These are phyloP conservation scores for Glaucidium brasilianum DNA, from an alignment of 2,113 vertebrate species.

Conservation along the genomic window DNA sequence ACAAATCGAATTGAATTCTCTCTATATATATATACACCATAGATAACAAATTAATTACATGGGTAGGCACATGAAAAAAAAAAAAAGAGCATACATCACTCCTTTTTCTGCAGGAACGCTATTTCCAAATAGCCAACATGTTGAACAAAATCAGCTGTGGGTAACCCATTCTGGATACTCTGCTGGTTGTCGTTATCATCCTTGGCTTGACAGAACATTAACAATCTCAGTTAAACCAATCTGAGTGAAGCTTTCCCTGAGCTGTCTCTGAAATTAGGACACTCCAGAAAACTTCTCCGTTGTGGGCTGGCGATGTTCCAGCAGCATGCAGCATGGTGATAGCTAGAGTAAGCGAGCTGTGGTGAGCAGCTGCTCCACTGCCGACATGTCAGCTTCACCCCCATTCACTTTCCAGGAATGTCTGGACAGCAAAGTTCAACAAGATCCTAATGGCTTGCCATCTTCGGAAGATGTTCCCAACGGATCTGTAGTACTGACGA, in stretches of 20 bases:
- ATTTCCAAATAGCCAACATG: background rate
- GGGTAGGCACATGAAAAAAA: background rate
- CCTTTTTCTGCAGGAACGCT: background rate
- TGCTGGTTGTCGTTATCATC: background rate
- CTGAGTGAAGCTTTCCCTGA: background rate
- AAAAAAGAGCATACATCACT: background rate
- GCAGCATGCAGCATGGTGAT: background rate
- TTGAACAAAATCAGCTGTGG: background rate
- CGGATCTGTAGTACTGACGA: background rate
- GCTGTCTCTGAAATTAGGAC: slow-evolving; percentile 21
- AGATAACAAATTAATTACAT: background rate
- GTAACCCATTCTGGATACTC: background rate
- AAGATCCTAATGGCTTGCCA: background rate
- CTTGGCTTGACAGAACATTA: background rate
- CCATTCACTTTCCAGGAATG: background rate
- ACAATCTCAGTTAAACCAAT: background rate
- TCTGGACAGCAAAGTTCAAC: background rate
- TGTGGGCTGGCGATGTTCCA: background rate
- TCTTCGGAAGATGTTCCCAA: background rate
- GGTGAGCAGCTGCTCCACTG: background rate
- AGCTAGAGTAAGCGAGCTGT: background rate
- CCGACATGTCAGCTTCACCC: background rate
- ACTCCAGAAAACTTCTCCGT: background rate
- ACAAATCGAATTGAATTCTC: background rate
- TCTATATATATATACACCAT: background rate